These are phyloP conservation scores for Malurus melanocephalus DNA, from an alignment of 2,113 vertebrate species.

Conservation along the genomic window DNA sequence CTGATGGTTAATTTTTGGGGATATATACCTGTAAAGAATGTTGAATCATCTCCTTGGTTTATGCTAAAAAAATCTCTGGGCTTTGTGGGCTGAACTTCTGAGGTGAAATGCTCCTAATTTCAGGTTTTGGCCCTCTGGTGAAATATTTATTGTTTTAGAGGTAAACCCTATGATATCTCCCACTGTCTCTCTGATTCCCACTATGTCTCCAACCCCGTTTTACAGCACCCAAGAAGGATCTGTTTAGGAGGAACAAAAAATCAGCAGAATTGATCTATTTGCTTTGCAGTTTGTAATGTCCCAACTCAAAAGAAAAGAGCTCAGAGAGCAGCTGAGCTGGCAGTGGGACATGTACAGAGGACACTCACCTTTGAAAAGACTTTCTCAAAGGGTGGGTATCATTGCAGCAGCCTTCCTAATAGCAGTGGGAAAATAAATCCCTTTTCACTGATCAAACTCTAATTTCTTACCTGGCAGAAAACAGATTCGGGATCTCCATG, in stretches of 20 bases:
- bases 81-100: neutral
- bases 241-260: neutral
- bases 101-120: neutral
- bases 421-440: neutral
- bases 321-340: neutral
- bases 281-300: neutral
- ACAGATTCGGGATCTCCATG: fast-evolving
- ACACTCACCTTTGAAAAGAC: neutral
- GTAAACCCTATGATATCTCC: neutral
- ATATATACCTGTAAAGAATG: neutral
- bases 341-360: neutral
- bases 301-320: neutral
- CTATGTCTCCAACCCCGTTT: neutral
- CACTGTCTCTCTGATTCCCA: neutral
- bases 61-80: neutral
- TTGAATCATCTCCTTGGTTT: neutral
- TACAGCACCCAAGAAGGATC: neutral
- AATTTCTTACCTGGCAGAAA: neutral
- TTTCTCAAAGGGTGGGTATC: neutral
- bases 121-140: neutral
- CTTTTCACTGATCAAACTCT: neutral
- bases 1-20: neutral
- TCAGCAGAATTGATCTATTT: neutral
- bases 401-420: neutral
- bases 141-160: neutral